Conservation (phyloP, 2,113 vertebrate species). For the Planiliza haematocheilus region DNA sequence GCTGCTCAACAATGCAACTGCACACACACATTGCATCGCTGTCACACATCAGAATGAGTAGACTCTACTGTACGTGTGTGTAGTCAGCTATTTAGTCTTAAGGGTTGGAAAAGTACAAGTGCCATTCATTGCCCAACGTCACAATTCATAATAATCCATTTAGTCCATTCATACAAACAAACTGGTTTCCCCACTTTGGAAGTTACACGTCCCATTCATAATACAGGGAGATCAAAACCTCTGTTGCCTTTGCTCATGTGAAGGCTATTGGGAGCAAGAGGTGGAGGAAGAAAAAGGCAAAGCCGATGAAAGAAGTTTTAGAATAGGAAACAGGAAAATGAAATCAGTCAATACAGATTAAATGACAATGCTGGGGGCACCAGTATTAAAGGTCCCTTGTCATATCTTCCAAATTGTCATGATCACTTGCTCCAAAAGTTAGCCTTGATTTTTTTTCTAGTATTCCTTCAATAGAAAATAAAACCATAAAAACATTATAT, state of each 20-base stretch:
- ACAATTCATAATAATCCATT: conserved; percentile 7
- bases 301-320: neutral
- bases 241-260: conserved; percentile 19
- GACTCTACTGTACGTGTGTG: neutral
- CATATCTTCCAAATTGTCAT: neutral
- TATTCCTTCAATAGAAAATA: neutral
- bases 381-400: too few species aligned
- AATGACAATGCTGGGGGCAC: neutral
- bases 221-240: conserved; percentile 18
- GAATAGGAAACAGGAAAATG: neutral
- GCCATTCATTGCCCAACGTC: conserved; percentile 2
- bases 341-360: neutral
- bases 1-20: conserved; percentile 10
- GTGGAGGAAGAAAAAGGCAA: neutral
- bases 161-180: conserved; percentile 17
- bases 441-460: neutral
- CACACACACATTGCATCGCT: conserved; percentile 15
- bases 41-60: neutral
- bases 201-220: conserved; percentile 12
- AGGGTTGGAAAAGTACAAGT: conserved; percentile 68
- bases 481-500: neutral
- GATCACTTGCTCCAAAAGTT: neutral
- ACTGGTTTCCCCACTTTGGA: conserved; percentile 58
- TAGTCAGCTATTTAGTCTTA: neutral
- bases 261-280: neutral